A percentile compares a stretch with the other conserved stretches of the same genome.
phyloP scores from a whole-genome alignment of 2,888 invertebrate species.

The Hoplodrina blanda region DNA sequence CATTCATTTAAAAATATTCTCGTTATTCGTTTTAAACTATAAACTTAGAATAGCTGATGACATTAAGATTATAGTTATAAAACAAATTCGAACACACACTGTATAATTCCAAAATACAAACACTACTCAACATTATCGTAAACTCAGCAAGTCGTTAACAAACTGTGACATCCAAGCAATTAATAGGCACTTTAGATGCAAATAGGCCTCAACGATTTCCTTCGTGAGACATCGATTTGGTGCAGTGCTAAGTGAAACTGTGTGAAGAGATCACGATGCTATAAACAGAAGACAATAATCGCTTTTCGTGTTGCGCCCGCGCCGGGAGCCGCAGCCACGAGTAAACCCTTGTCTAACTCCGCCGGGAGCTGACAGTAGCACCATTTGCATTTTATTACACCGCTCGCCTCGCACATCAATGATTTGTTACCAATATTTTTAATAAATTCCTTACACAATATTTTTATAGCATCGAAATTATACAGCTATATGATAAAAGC shows the following conservation, averaged over 20 bases:
- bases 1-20: neutral
- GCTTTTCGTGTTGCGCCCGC: constrained; percentile 75
- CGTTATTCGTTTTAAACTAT: neutral
- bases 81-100: constrained; percentile 7
- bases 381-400: constrained; percentile 67
- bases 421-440: constrained; percentile 28
- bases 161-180: constrained; percentile 69
- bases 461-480: constrained; percentile 5
- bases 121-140: constrained; percentile 56
- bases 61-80: neutral
- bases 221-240: constrained; percentile 75
- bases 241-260: constrained; percentile 70
- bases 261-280: constrained; percentile 80
- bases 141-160: constrained; percentile 56
- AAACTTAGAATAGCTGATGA: neutral
- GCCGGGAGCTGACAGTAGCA: constrained; percentile 71
- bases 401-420: constrained; percentile 41
- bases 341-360: constrained; percentile 74
- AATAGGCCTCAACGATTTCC: constrained; percentile 71
- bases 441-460: constrained; percentile 9
- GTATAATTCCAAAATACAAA: constrained; percentile 50
- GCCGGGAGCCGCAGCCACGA: constrained; percentile 70
- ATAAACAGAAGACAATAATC: constrained; percentile 82
- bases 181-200: constrained; percentile 77
- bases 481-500: constrained; percentile 13